phyloP scores from a whole-genome alignment of 2,797 vertebrate species.

The Acestrorhynchus altus region DNA sequence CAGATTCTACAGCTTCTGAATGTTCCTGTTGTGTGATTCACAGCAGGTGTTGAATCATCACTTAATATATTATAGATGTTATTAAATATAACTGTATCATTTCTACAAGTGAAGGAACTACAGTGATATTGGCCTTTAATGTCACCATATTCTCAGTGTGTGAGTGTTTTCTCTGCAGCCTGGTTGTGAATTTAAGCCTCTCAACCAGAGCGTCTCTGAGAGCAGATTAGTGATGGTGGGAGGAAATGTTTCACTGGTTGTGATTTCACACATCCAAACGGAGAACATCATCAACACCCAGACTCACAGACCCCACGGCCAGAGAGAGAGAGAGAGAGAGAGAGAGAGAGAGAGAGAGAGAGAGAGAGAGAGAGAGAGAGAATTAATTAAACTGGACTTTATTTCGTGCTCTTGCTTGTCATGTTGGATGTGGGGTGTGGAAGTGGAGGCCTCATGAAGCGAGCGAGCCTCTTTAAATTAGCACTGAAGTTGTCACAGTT shows the following conservation, averaged over 20 bases:
- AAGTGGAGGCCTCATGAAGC: constrained; percentile 43
- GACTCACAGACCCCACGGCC: neutral
- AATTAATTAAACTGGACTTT: constrained; percentile 73
- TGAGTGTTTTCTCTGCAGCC: neutral
- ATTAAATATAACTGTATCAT: no score
- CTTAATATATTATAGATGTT: no score
- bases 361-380: constrained; percentile 1
- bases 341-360: constrained; percentile 8
- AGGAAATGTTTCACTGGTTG: constrained; percentile 22
- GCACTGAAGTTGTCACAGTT: constrained; percentile 72
- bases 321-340: constrained; percentile 9
- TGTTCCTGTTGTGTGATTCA: no score
- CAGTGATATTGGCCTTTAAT: no score
- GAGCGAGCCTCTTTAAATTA: constrained; percentile 73
- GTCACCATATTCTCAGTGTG: no score
- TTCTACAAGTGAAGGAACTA: no score
- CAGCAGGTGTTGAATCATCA: no score
- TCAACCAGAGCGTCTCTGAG: neutral
- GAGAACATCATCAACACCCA: constrained; percentile 36
- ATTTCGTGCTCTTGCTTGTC: constrained; percentile 78
- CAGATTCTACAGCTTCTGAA: no score
- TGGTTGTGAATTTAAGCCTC: neutral
- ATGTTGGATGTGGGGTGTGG: constrained; percentile 64
- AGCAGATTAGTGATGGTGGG: constrained; percentile 6
- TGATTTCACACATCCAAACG: neutral